Evolutionary conservation across 2,797 vertebrate genomes (phyloP), one percentile per base, ranked within the genome.

Genomic region (Acrossocheilus fasciatus): DNA sequence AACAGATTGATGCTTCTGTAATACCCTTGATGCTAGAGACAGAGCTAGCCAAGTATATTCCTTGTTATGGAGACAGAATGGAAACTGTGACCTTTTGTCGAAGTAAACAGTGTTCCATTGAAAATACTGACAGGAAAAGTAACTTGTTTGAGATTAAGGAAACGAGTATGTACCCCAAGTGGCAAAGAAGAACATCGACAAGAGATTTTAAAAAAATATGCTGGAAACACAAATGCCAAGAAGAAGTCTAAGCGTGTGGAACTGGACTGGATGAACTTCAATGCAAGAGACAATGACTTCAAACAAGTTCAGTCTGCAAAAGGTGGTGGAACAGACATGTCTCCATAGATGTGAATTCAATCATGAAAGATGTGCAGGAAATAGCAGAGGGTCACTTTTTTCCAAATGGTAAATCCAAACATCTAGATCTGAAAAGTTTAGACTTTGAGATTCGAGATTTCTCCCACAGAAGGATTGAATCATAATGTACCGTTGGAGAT

Each of bases 241-340:
- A 84, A 72, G 54, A 87, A 77, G 47, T 54, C 39, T 18, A 87
- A 70, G 30, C 54, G 47, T 81, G 20, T 82, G 52, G 84, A 87
- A 66, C 11, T 89, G n/a, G 82, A 86, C 11, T 87, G 74, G 81
- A 89, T 87, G 81, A 72, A 30, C 30, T 30, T 30, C 30, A 30
- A 23, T 43, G 30, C 83, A 39, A 45, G 64, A 6, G 45, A 78
- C 10, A 43, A 62, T 76, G 17, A 52, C 6, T 87, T 76, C 43
- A 85, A 89, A 43, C 88, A 87, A 57, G 88, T 89, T 74, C 23
- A 64, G 57, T 39, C 57, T n/a, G 54, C 64, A 8, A 89, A 87
- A 23, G 82, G 88, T n/a, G 76, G 85, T 74, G 88, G 81, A 34
- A 87, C 88, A 83, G 84, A 4, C 84, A 86, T 59, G 36, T 88